phyloP scores from a whole-genome alignment of 1,140 invertebrate genomes.

The Lordiphosa mommai region DNA sequence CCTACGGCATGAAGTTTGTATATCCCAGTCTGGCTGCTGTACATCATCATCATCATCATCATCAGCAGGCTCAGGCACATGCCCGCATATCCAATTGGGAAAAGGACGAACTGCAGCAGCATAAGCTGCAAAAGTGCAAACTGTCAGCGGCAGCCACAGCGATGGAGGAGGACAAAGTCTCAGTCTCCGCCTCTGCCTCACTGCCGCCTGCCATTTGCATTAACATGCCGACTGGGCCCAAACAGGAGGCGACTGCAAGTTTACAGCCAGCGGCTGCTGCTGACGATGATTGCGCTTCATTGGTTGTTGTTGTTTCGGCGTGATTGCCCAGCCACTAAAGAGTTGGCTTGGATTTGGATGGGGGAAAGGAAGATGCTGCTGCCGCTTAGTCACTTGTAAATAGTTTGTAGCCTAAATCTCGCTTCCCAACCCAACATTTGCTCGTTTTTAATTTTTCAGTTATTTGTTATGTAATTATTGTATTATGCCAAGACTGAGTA shows the following conservation, averaged over 20 bases:
- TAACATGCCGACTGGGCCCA: constrained; percentile 61
- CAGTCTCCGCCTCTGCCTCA: constrained; percentile 19
- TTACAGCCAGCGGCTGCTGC: constrained; percentile 64
- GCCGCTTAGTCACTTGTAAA: constrained; percentile 68
- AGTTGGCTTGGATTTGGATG: not conserved
- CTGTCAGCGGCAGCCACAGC: constrained; percentile 56
- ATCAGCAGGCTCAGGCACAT: constrained; percentile 18
- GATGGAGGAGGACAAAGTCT: constrained; percentile 30
- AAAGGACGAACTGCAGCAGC: constrained; percentile 59
- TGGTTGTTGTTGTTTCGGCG: constrained; percentile 72
- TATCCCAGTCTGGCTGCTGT: constrained; percentile 72
- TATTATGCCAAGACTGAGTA: constrained; percentile 68
- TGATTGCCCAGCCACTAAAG: constrained; percentile 60
- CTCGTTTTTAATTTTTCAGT: constrained; percentile 47
- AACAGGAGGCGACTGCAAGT: constrained; percentile 33
- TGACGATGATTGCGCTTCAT: constrained; percentile 69
- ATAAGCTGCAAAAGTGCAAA: constrained; percentile 73
- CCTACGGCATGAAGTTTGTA: constrained; percentile 78
- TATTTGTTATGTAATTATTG: constrained; percentile 62
- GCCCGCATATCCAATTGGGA: constrained; percentile 65
- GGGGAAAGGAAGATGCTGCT: constrained; percentile 16
- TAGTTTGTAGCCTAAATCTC: constrained; percentile 28
- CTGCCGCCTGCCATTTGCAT: constrained; percentile 64
- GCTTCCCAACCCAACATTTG: not conserved
- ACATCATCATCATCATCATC: constrained; percentile 73